Percentiles rank a stretch among this genome's conserved stretches.
phyloP scores from a whole-genome alignment of 2,113 vertebrate genomes.

The Reinhardtius hippoglossoides region DNA sequence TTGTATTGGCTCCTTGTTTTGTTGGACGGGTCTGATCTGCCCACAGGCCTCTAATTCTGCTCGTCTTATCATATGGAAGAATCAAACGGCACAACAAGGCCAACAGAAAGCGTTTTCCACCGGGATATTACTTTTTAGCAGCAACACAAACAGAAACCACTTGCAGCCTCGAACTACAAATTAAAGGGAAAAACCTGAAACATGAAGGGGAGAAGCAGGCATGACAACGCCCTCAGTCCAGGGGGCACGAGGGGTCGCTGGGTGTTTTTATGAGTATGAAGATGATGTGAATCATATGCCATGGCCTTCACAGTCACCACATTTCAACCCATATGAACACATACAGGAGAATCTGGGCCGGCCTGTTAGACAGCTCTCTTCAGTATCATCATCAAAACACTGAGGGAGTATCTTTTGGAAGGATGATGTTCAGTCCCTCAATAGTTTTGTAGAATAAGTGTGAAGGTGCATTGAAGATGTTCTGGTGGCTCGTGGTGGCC shows the following conservation, averaged over 20 bases:
- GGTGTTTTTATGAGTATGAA: background rate
- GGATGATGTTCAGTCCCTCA: too few relatives aligned
- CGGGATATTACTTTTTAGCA: conserved; percentile 34
- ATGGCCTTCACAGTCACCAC: background rate
- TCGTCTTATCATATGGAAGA: conserved; percentile 33
- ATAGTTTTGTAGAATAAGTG: too few relatives aligned
- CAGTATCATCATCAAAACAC: too few relatives aligned
- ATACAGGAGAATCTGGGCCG: background rate
- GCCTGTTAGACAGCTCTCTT: background rate
- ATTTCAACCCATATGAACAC: background rate
- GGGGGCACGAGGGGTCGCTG: background rate
- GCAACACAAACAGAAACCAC: conserved; percentile 40
- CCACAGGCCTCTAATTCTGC: conserved; percentile 39
- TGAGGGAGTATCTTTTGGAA: too few relatives aligned
- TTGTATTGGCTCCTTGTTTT: conserved; percentile 21
- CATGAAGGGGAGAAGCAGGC: background rate
- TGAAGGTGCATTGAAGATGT: too few relatives aligned
- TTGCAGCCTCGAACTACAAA: conserved; percentile 16
- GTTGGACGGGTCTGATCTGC: conserved; percentile 5
- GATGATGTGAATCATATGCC: background rate
- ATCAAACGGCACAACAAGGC: conserved; percentile 21
- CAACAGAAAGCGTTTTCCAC: conserved; percentile 18
- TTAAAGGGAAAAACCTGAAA: background rate
- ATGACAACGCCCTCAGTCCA: background rate
- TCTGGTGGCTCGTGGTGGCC: too few relatives aligned